Evolutionary conservation across 2,797 vertebrate genomes (phyloP), one percentile per base, ranked within the genome.

Genomic region (Parambassis ranga): DNA sequence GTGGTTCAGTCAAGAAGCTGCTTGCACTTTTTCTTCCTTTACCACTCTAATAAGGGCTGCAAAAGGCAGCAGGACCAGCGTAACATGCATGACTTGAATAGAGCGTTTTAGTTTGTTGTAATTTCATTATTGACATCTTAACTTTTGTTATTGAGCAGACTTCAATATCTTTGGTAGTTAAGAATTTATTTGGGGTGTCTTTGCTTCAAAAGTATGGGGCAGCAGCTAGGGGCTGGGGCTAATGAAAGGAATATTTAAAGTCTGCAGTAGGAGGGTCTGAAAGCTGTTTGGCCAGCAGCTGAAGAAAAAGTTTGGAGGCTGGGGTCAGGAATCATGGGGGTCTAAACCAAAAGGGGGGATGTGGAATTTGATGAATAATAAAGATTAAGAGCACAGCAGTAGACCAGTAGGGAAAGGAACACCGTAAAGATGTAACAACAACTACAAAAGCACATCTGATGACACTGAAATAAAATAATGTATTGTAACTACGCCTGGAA

Each of bases 231-330:
- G 65, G 19, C 39, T 51, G 20, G 10, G 23, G 51, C 14, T 22
- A 19, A 43, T 51, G 56, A 61, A 55, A 51, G 47, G 44, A 57
- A 64, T 58, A 59, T 51, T 49, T 55, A 44, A 16, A 7, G 31
- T 16, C 42, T 38, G 50, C 15, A 23, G 35, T n/a, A n/a, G 43
- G 48, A 66, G 50, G 56, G 42, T 18, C 42, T 30, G 43, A 37
- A 9, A 18, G 22, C 23, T 6, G 7, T 44, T 49, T 36, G 55
- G 65, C 67, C 22, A n/a, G 31, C 47, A 31, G 47, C 50, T 32
- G 23, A 56, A 53, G 20, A 0, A 22, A 32, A 23, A 26, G 59
- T 60, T 5, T 20, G 30, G 30, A 33, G 31, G 26, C 35, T 10
- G n/a, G 42, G 33, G 41, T 43, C 2, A 1, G 50, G 18, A 13